Base-by-base conservation (phyloP, 53 echinoderm and acorn worm genomes). In the Arbacia lixula region DNA sequence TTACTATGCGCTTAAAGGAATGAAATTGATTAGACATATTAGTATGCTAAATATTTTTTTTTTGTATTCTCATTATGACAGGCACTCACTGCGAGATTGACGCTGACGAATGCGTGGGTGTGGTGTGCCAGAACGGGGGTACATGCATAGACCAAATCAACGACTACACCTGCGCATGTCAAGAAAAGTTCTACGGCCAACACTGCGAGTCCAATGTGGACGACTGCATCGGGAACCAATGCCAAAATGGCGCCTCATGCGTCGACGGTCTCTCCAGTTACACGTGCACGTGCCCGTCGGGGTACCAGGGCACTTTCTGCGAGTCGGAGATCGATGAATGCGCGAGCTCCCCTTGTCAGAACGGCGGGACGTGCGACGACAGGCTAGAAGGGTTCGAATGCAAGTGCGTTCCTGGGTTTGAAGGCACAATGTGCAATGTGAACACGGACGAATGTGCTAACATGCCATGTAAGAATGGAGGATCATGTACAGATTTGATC, bases 381-480 rank as follows among this genome's bases (percentile, higher is more conserved):
- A 35, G 33, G 25, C 56, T 77, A 36, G 58, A 77, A 21, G 60
- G 36, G n/a, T 77, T 77, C 22, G 25, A 37, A 8, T 77, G 77
- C 40, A 5, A 35, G 2, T 77, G 77, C 28, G 36, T 58, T 1
- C 57, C 34, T 16, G 40, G 58, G 1, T 77, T 24, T 12, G 5
- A 22, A 39, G 77, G 77, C 36, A 36, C 57, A 19, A 57, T 41
- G 24, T 77, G 77, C 28, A 58, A 77, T 56, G 19, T 77, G 12
- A 28, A 54, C n/a, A 58, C 40, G 19, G 43, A 77, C 19, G 58
- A 58, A 39, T 77, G 77, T 54, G 9, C 39, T 11, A 25, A 22
- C 5, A 58, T 38, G 21, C 77, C 77, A 32, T 77, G 77, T 58
- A 36, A n/a, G 3, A 56, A 77, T 77, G 77, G 77, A 2, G 77